A percentile compares a stretch with the other conserved stretches of the same genome.
These are phyloP conservation scores for Aurelia sp. DNA, from an alignment of 30 jellyfish, hydroid and myxozoan genomes.

Conservation along the genomic window DNA sequence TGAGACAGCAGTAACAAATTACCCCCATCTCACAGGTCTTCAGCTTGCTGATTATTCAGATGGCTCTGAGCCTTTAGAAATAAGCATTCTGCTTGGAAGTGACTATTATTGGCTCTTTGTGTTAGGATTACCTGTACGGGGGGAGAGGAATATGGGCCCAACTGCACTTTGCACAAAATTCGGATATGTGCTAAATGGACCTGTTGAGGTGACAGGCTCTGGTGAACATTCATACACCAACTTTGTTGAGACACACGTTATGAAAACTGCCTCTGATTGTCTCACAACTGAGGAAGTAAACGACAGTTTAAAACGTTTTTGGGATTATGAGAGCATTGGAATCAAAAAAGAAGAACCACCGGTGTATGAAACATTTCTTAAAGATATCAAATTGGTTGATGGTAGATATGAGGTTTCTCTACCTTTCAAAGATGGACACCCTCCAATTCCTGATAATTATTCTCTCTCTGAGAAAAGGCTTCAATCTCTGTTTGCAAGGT, in stretches of 20 bases:
- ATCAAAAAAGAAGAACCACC: too few relatives aligned
- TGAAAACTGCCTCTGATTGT: constrained; percentile 6
- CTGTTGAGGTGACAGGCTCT: neutral
- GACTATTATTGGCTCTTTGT: constrained; percentile 3
- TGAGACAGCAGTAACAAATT: constrained; percentile 4
- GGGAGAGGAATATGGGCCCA: neutral
- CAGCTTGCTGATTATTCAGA: constrained; percentile 31
- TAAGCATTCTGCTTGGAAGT: constrained; percentile 15
- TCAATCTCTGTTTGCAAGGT: too few relatives aligned
- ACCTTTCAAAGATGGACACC: too few relatives aligned
- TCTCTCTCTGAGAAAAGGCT: too few relatives aligned
- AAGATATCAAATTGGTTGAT: too few relatives aligned
- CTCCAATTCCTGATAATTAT: too few relatives aligned
- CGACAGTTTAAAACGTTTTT: neutral
- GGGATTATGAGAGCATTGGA: too few relatives aligned
- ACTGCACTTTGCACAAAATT: neutral
- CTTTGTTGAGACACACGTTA: neutral
- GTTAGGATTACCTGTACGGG: neutral
- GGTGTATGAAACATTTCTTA: too few relatives aligned
- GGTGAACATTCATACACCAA: neutral
- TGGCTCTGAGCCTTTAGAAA: neutral
- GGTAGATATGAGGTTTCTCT: too few relatives aligned
- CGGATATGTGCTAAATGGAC: constrained; percentile 1
- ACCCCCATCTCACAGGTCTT: constrained; percentile 21
- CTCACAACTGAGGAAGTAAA: neutral